These are phyloP conservation scores for Scleropages formosus DNA, from an alignment of 2,797 vertebrate genomes.

Conservation along the genomic window DNA sequence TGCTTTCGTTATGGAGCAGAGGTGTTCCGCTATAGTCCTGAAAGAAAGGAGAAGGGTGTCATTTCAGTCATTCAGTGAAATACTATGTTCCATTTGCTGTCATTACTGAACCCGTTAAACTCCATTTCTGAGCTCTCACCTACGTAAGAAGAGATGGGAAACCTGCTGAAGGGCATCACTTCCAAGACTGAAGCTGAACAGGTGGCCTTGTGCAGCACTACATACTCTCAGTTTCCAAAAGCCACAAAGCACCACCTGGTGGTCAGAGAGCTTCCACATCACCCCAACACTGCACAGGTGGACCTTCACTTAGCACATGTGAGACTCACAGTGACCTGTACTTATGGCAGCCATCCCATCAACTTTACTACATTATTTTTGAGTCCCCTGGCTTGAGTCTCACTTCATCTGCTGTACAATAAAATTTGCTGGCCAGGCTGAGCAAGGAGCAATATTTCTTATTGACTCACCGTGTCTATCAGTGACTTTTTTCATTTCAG, in stretches of 20 bases:
- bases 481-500: too few relatives aligned
- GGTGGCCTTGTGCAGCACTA: background rate
- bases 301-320: too few relatives aligned
- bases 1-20: background rate
- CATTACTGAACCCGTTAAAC: background rate
- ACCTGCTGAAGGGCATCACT: background rate
- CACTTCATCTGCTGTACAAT: too few relatives aligned
- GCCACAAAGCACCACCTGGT: conserved; percentile 53
- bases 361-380: too few relatives aligned
- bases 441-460: too few relatives aligned
- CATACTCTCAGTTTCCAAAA: background rate
- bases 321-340: too few relatives aligned
- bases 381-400: too few relatives aligned
- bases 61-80: background rate
- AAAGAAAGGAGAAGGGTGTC: background rate
- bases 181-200: background rate
- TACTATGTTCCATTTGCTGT: too few relatives aligned
- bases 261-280: conserved; percentile 32
- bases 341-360: too few relatives aligned
- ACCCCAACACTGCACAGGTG: background rate
- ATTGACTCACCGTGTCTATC: too few relatives aligned
- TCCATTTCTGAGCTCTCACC: background rate
- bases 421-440: too few relatives aligned
- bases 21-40: background rate
- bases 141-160: background rate